A percentile compares a stretch with the other conserved stretches of the same genome.
These are phyloP conservation scores for Natrix natrix DNA, from an alignment of 2,797 vertebrate species.

Conservation along the genomic window DNA sequence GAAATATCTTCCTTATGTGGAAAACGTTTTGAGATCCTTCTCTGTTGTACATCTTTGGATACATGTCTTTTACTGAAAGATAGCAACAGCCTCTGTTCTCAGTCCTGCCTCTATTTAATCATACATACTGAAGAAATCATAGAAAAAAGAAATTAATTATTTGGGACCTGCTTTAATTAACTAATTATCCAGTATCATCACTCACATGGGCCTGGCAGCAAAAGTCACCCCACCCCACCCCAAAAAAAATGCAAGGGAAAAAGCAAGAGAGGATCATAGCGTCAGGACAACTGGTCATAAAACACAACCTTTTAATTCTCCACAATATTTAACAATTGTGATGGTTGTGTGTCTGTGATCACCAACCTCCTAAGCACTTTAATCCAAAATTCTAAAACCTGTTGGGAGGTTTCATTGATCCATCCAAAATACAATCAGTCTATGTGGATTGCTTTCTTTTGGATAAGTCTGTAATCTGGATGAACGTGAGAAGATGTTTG, in stretches of 20 bases:
- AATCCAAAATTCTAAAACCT: neutral
- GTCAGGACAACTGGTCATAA: neutral
- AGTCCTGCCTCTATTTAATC: neutral
- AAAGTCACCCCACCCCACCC: neutral
- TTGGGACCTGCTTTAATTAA: neutral
- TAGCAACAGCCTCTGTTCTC: neutral
- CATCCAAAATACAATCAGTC: neutral
- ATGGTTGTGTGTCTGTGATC: neutral
- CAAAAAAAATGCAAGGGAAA: neutral
- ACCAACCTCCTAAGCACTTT: neutral
- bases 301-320: neutral
- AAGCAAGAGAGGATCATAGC: neutral
- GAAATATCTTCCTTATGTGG: neutral
- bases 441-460: neutral
- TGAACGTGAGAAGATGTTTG: neutral
- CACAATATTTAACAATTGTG: neutral
- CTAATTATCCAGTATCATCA: constrained; percentile 5
- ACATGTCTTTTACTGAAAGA: neutral
- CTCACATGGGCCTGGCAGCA: neutral
- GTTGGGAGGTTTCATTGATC: neutral
- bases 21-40: neutral
- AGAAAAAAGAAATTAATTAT: neutral
- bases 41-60: neutral
- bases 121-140: neutral
- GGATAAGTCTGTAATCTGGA: neutral